Percentiles rank a stretch among this genome's conserved stretches.
Evolutionary conservation across 2,113 vertebrate species (phyloP).

Genomic region (Cephalophus harveyi): DNA sequence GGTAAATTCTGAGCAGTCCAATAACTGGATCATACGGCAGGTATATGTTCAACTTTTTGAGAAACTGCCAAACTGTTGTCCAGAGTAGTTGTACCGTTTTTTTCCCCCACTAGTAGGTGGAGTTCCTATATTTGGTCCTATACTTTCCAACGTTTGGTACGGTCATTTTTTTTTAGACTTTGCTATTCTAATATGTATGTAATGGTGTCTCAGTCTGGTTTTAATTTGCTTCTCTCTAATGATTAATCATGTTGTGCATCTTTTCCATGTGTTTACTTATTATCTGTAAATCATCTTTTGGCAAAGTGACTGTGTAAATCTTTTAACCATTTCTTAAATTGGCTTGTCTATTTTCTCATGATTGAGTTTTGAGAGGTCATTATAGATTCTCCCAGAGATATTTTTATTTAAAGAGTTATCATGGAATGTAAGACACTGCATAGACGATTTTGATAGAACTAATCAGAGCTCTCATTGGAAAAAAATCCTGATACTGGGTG

Average conservation of each 20-base stretch:
- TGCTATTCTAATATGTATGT: neutral
- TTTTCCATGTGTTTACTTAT: neutral
- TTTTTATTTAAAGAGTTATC: neutral
- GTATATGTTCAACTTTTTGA: neutral
- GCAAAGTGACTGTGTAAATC: neutral
- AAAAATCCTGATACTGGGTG: neutral
- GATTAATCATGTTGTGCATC: neutral
- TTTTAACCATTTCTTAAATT: constrained; percentile 16
- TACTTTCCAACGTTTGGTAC: neutral
- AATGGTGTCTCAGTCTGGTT: neutral
- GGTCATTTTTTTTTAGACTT: neutral
- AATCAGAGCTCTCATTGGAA: neutral
- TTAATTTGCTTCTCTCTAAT: neutral
- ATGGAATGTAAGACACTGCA: neutral
- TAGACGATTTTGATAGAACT: neutral
- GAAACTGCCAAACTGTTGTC: neutral
- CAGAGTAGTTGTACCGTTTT: neutral
- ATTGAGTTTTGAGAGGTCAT: neutral
- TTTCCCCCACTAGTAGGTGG: neutral
- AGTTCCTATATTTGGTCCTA: neutral
- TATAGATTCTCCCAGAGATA: neutral
- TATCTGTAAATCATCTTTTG: neutral
- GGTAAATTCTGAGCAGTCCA: neutral
- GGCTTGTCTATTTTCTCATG: neutral
- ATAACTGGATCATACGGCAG: neutral